Conservation (phyloP, 2,113 vertebrate species). For the Sorex araneus region DNA sequence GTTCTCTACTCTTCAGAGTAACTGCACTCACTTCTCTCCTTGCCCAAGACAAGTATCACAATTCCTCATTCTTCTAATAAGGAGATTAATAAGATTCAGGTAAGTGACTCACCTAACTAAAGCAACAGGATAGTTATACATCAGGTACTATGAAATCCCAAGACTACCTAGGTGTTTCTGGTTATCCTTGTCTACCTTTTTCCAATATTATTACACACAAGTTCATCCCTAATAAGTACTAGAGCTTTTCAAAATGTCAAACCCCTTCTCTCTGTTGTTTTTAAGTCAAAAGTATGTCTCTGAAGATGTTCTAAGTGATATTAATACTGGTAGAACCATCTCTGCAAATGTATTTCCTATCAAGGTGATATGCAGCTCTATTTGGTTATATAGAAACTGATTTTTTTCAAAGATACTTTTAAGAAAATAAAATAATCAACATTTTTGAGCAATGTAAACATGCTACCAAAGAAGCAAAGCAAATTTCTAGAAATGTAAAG, state of each 20-base stretch:
- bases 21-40: too few relatives aligned
- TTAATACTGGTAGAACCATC: background rate
- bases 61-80: slow-evolving; percentile 26
- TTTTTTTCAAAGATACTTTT: slow-evolving; percentile 53
- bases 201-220: background rate
- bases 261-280: background rate
- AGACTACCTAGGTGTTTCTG: background rate
- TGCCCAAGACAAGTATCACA: background rate
- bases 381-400: background rate
- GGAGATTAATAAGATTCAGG: slow-evolving; percentile 12
- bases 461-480: slow-evolving; percentile 22
- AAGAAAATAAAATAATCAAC: slow-evolving; percentile 52
- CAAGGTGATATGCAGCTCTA: background rate
- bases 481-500: slow-evolving; percentile 54
- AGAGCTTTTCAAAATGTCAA: slow-evolving; percentile 33
- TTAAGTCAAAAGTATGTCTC: slow-evolving; percentile 14
- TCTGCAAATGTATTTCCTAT: background rate
- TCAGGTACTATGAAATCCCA: background rate
- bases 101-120: background rate
- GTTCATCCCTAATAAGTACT: background rate
- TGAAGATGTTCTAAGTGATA: background rate
- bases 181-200: background rate
- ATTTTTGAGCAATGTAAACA: slow-evolving; percentile 33
- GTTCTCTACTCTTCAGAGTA: slow-evolving; percentile 16
- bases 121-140: background rate